Evolutionary conservation across 2,113 vertebrate species (phyloP).

Genomic region (Pygoscelis antarcticus): DNA sequence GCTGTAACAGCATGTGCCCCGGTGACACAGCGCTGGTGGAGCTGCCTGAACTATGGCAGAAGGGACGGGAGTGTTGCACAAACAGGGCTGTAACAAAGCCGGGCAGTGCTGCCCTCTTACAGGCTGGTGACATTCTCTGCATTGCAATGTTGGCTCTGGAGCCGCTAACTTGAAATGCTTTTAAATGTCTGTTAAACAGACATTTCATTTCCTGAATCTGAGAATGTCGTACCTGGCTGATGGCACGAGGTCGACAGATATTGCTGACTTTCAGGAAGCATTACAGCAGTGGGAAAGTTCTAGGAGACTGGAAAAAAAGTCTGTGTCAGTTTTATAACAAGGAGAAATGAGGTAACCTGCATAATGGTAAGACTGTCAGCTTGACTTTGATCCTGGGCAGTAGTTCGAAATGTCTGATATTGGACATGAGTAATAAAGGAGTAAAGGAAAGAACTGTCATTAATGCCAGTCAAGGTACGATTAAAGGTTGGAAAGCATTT

Average conservation of each 20-base stretch:
- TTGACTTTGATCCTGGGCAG: slow-evolving; percentile 14
- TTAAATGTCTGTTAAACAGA: neutral
- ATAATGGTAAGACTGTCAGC: neutral
- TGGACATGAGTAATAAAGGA: slow-evolving; percentile 24
- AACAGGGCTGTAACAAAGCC: rapidly evolving
- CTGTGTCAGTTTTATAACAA: neutral
- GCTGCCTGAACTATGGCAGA: rapidly evolving
- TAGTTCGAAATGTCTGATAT: neutral
- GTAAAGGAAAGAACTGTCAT: neutral
- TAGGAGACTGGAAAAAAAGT: neutral
- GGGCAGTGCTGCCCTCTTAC: neutral
- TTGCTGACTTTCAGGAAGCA: neutral
- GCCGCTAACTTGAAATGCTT: neutral
- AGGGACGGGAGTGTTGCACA: neutral
- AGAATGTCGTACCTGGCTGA: neutral
- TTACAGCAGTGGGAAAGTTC: neutral
- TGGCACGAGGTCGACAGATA: neutral
- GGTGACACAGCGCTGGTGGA: neutral
- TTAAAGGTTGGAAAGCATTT: neutral
- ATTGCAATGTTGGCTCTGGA: rapidly evolving
- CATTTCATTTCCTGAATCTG: neutral
- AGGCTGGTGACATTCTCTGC: neutral
- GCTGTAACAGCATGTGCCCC: rapidly evolving
- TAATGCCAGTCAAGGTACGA: slow-evolving; percentile 22
- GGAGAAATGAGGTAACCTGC: neutral